phyloP scores from a whole-genome alignment of 35 echinoderm and acorn worm species.

The Heliocidaris erythrogramma region DNA sequence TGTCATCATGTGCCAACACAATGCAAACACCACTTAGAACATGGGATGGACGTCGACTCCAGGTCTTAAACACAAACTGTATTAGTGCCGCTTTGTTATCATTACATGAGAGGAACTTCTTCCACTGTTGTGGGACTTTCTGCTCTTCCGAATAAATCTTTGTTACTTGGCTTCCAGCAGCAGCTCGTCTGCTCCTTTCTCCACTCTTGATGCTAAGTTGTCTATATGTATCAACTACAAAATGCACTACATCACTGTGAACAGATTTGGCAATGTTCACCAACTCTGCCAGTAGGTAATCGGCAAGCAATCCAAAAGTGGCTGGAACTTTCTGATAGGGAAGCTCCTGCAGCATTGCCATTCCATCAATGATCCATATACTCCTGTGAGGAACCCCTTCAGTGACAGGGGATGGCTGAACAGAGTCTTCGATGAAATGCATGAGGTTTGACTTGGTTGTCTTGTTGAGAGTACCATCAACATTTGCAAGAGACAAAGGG shows the following conservation, averaged over 20 bases:
- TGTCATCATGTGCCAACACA: slow-evolving; percentile 27
- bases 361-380: slow-evolving; percentile 53
- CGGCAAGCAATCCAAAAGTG: slow-evolving; percentile 42
- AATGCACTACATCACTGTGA: slow-evolving; percentile 39
- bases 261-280: neutral
- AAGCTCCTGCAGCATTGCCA: slow-evolving; percentile 53
- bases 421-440: slow-evolving; percentile 8
- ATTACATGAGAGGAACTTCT: slow-evolving; percentile 62
- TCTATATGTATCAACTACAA: slow-evolving; percentile 76
- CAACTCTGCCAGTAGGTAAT: neutral
- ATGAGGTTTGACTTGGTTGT: slow-evolving; percentile 52
- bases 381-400: neutral
- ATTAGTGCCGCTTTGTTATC: slow-evolving; percentile 45
- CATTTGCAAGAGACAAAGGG: slow-evolving; percentile 48
- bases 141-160: slow-evolving; percentile 43
- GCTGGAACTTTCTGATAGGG: neutral
- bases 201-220: slow-evolving; percentile 65
- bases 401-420: neutral
- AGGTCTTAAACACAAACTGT: slow-evolving; percentile 3
- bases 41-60: neutral
- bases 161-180: slow-evolving; percentile 50
- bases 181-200: slow-evolving; percentile 54
- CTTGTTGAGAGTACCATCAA: slow-evolving; percentile 49
- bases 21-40: neutral
- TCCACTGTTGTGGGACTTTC: slow-evolving; percentile 68